Conservation (phyloP, 2,888 invertebrate genomes). For the Macroteleia sp. region DNA sequence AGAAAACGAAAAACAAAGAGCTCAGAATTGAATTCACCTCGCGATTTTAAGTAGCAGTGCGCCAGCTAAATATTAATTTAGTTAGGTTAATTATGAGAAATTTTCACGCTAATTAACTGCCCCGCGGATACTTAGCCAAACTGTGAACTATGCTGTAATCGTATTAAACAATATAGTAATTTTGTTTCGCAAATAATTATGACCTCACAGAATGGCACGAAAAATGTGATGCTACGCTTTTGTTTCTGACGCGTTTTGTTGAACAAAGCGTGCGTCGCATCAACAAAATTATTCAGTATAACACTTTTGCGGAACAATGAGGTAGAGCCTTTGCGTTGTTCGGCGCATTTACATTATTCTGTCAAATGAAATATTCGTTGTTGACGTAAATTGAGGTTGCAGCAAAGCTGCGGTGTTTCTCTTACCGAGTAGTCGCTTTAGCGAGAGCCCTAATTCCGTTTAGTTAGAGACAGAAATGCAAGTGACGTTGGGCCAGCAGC, state of each 20-base stretch:
- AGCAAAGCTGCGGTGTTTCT: constrained; percentile 52
- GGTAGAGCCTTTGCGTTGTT: constrained; percentile 34
- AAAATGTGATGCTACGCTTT: constrained; percentile 7
- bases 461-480: constrained; percentile 58
- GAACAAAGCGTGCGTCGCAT: constrained; percentile 39
- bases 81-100: neutral
- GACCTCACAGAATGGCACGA: neutral
- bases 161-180: constrained; percentile 15
- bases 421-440: constrained; percentile 51
- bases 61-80: neutral
- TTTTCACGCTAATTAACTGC: neutral
- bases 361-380: constrained; percentile 58
- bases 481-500: constrained; percentile 55
- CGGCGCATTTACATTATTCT: constrained; percentile 50
- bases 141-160: constrained; percentile 2
- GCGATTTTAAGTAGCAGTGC: no score
- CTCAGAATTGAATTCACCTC: no score
- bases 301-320: constrained; percentile 52
- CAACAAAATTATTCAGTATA: constrained; percentile 56
- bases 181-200: constrained; percentile 5
- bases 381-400: constrained; percentile 61
- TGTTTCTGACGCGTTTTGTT: constrained; percentile 19
- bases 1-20: no score
- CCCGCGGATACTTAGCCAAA: neutral
- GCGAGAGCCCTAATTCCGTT: constrained; percentile 58